Evolutionary conservation across 2,797 vertebrate genomes (phyloP), one percentile per base, ranked within the genome.

Genomic region (Sebastes matsubarae): DNA sequence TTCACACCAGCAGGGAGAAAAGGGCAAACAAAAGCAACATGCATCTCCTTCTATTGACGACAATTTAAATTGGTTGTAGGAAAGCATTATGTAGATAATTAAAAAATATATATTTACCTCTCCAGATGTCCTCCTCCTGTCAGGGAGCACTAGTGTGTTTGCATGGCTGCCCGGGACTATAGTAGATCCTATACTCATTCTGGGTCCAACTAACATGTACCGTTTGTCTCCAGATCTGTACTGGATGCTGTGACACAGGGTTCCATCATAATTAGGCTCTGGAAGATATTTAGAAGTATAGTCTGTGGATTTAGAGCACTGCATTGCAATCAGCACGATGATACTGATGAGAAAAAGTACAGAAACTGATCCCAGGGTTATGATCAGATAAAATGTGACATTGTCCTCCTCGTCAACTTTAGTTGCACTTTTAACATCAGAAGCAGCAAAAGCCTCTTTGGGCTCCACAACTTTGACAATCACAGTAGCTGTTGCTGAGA

Each of bases 381-480:
- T 85, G 3, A 89, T 90, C 67, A 93, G 61, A 72, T 92, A 92
- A 77, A 89, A 89, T 32, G 79, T 78, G 12, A 91, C 54, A 42
- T 84, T 57, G 32, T 64, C 71, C 8, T 82, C 91, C 13, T 83
- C 82, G 0, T 84, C 93, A 50, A 95, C 96, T 87, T 95, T 89
- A 2, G 94, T 92, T 0, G 92, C 79, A 71, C 96, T 96, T 24
- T 93, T 93, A 83, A 97, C 95, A 75, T 93, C 93, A 72, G 96
- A 96, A 89, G 93, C 95, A 36, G 90, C 89, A 84, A 93, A 91
- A 71, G 90, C 88, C 70, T 93, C 92, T 81, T 87, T 93, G 68
- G 89, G 86, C 83, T 93, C 91, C 81, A 89, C 90, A 11, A 81
- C 22, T 75, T 88, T 90, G 38, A 93, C 77, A 24, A 82, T 46